These are phyloP conservation scores for Pseudochirops cupreus DNA, from an alignment of 2,797 vertebrate genomes.

Conservation along the genomic window DNA sequence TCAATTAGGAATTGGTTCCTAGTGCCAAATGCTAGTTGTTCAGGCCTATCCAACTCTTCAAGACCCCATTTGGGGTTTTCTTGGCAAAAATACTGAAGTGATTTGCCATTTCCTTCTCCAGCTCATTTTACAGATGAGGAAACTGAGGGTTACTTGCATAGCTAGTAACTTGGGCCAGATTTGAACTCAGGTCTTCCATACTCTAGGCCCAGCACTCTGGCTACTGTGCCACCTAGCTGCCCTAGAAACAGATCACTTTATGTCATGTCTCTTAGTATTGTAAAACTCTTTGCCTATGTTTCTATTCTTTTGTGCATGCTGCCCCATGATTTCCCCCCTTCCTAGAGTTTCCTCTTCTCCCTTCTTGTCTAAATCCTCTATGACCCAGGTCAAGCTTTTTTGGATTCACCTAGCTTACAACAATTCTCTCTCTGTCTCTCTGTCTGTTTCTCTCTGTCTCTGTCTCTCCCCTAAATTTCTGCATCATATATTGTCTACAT, in stretches of 20 bases:
- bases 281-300: not conserved
- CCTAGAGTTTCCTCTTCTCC: not conserved
- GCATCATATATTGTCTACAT: not conserved
- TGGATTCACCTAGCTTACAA: not conserved
- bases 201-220: not conserved
- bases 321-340: not conserved
- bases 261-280: not conserved
- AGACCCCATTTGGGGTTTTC: not conserved
- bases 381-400: not conserved
- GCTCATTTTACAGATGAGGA: not conserved
- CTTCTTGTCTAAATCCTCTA: not conserved
- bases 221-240: not conserved
- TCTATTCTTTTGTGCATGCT: not conserved
- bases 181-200: too few species aligned
- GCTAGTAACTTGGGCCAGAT: too few species aligned
- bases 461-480: not conserved
- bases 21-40: not conserved
- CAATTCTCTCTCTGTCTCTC: not conserved
- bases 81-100: not conserved
- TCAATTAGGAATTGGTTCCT: not conserved
- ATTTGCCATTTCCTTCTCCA: not conserved
- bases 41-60: not conserved
- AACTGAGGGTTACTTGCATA: not conserved
- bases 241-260: not conserved
- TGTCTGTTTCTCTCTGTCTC: not conserved